Evolutionary conservation across 2,113 vertebrate genomes (phyloP).

Genomic region (Rhinopomastus cyanomelas): DNA sequence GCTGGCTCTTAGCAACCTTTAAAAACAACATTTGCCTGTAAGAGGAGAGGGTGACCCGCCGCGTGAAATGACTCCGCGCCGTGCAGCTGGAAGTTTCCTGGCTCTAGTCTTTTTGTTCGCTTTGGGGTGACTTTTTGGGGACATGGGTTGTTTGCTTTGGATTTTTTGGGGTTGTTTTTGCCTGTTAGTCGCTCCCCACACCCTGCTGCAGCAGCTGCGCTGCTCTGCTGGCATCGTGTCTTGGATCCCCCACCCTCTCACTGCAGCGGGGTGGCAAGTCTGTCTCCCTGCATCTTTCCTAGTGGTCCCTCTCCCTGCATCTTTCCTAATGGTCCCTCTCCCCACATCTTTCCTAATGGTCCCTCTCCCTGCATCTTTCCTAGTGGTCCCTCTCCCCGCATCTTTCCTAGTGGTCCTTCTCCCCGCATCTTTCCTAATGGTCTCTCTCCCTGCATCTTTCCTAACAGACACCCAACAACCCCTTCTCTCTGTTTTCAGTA

Average conservation of each 20-base stretch:
- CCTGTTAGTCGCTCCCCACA: background rate
- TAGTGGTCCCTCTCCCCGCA: background rate
- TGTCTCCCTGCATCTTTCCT: background rate
- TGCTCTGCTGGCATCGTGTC: background rate
- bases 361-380: background rate
- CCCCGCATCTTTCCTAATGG: background rate
- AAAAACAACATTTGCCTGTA: background rate
- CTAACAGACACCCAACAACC: accelerated
- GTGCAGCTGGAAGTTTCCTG: background rate
- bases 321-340: no score
- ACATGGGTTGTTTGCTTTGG: background rate
- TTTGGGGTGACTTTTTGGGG: background rate
- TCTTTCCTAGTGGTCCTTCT: background rate
- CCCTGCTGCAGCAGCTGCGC: background rate
- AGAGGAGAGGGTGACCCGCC: background rate
- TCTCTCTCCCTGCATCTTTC: background rate
- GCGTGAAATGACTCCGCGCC: background rate
- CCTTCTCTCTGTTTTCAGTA: accelerated
- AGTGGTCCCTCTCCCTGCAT: background rate
- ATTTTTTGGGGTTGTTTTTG: background rate
- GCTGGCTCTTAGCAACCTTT: background rate
- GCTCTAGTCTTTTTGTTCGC: background rate
- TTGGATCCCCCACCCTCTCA: accelerated
- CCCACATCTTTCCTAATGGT: no score
- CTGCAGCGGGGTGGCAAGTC: background rate